Evolutionary conservation across 2,797 vertebrate genomes (phyloP).

Genomic region (Betta splendens): DNA sequence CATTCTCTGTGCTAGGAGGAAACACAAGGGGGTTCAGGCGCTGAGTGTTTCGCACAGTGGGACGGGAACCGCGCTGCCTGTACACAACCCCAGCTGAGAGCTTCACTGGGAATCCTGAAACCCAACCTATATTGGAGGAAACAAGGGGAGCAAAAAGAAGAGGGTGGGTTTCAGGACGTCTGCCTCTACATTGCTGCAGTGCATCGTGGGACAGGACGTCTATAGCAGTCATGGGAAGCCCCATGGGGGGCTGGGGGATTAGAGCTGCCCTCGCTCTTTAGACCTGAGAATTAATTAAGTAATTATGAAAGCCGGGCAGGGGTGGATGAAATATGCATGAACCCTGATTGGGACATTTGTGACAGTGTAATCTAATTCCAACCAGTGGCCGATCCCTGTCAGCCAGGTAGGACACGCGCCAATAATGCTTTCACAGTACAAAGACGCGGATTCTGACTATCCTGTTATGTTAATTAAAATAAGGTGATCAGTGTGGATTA

Average conservation of each 20-base stretch:
- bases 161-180: conserved; percentile 60
- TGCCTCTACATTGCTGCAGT: conserved; percentile 57
- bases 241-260: conserved; percentile 73
- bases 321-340: conserved; percentile 83
- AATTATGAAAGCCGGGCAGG: conserved; percentile 80
- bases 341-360: conserved; percentile 81
- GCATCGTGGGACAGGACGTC: conserved; percentile 72
- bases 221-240: conserved; percentile 60
- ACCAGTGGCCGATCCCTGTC: conserved; percentile 58
- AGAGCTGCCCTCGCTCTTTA: conserved; percentile 73
- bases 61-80: conserved; percentile 36
- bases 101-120: conserved; percentile 54
- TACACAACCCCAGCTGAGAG: conserved; percentile 58
- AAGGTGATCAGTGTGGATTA: conserved; percentile 77
- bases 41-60: conserved; percentile 33
- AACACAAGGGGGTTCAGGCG: conserved; percentile 5
- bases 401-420: conserved; percentile 58
- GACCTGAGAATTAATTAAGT: conserved; percentile 86
- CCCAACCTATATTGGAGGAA: conserved; percentile 51
- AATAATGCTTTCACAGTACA: conserved; percentile 25
- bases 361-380: conserved; percentile 85
- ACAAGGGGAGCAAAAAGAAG: conserved; percentile 49
- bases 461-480: conserved; percentile 80
- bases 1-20: conserved; percentile 39
- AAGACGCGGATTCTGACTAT: conserved; percentile 50